Evolutionary conservation across 1,140 invertebrate genomes (phyloP), one percentile per base, ranked within the genome.

Genomic region (Anthonomus grandis): DNA sequence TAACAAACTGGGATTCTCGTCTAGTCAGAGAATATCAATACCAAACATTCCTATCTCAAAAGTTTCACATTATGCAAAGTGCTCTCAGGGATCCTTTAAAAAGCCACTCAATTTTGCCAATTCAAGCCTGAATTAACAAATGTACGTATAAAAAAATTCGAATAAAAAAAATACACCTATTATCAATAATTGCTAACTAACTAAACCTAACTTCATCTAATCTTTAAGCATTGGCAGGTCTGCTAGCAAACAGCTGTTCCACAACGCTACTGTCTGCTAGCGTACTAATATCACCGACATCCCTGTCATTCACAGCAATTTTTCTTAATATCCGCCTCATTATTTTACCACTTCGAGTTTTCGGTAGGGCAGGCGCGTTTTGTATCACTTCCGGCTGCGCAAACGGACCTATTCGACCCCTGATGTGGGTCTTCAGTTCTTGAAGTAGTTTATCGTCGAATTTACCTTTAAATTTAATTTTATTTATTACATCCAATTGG

Each of bases 311-410:
- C 0, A 88, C 76, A 0, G 96, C 95, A 9, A 98, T 87, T 79
- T 98, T 97, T 42, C 95, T 79, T 22, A 98, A 75, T 45, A 98
- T 87, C 60, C 97, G 79, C 37, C 97, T 82, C 93, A 98, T 98
- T 38, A 98, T 98, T 77, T 99, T 99, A 2, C 97, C 97, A 1
- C 95, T 98, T 31, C 96, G 82, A 0, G 97, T 98, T 76, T 99
- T 99, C 0, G 97, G 96, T 45, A 99, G 76, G 1, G 85, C 87
- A 3, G 93, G 91, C 2, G 94, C 93, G 68, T 90, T 82, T 65
- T 98, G 95, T 37, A 99, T 87, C 4, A 90, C 84, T 68, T 99
- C 97, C 0, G 97, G 97, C 69, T 90, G 85, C 2, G 96, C 97
- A 76, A 99, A 97, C 1, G 95, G 89, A 9, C 96, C 96, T 61